Evolutionary conservation across 2,113 vertebrate species (phyloP).

Genomic region (Pterocles orientalis): DNA sequence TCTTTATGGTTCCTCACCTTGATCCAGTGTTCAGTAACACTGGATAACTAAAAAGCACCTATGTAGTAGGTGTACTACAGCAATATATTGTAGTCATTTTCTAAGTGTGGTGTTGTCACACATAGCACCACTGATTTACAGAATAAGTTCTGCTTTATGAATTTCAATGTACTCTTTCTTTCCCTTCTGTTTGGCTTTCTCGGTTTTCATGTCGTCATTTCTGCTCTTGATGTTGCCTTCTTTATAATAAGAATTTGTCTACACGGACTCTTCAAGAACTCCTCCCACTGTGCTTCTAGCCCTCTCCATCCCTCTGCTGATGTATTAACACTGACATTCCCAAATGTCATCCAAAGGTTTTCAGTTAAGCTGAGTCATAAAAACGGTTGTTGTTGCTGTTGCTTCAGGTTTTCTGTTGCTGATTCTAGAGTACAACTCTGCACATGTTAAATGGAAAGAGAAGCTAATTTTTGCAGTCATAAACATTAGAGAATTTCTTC

Average conservation of each 20-base stretch:
- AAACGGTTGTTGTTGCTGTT: neutral
- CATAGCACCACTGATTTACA: neutral
- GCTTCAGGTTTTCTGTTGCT: neutral
- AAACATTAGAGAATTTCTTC: neutral
- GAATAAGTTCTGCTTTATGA: neutral
- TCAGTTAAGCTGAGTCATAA: neutral
- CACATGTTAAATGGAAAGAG: neutral
- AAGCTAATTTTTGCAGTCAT: neutral
- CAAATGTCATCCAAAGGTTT: neutral
- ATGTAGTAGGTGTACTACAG: neutral
- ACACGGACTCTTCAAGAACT: neutral
- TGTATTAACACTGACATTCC: neutral
- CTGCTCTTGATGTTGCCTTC: neutral
- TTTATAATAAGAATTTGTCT: neutral
- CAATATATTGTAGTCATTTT: neutral
- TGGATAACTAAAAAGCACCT: neutral
- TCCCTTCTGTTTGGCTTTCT: neutral
- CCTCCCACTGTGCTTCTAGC: neutral
- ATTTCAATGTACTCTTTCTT: neutral
- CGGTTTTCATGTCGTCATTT: neutral
- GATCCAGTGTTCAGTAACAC: neutral
- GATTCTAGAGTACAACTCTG: neutral
- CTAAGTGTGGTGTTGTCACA: neutral
- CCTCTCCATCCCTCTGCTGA: neutral
- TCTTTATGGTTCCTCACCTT: neutral